A percentile compares a stretch with the other conserved stretches of the same genome.
Conservation (phyloP, 92 coral and sea anemone genomes). For the Zoanthus gigantus region DNA sequence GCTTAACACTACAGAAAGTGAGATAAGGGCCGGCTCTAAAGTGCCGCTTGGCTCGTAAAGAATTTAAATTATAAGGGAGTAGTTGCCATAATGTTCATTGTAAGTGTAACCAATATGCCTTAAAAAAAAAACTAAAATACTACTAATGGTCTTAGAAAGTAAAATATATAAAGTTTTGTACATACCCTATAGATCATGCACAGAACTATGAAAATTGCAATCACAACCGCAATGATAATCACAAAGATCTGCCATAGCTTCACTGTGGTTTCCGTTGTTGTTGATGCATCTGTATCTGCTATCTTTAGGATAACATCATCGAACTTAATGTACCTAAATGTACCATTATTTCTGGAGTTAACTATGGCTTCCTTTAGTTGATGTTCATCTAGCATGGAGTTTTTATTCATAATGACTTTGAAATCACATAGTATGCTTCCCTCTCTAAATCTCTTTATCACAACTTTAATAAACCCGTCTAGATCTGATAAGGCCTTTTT, state of each 20-base stretch:
- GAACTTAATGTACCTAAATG: background rate
- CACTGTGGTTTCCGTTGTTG: background rate
- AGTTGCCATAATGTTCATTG: too few relatives aligned
- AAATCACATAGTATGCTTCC: slow-evolving; percentile 73
- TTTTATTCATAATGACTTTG: slow-evolving; percentile 26
- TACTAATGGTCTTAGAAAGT: too few relatives aligned
- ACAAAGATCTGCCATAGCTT: background rate
- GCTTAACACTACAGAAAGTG: too few relatives aligned
- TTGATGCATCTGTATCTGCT: background rate
- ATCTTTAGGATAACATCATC: background rate
- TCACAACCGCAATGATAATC: slow-evolving; percentile 4
- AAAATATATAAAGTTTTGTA: background rate
- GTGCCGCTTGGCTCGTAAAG: too few relatives aligned
- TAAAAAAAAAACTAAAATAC: too few relatives aligned
- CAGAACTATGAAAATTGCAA: background rate
- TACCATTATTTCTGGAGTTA: background rate
- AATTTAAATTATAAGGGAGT: too few relatives aligned
- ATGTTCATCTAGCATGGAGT: slow-evolving; percentile 6
- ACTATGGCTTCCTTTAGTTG: background rate
- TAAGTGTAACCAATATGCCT: too few relatives aligned
- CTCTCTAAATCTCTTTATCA: slow-evolving; percentile 30
- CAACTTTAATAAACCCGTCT: slow-evolving; percentile 35
- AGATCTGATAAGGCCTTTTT: background rate
- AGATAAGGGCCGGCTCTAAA: too few relatives aligned
- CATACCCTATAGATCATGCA: background rate